Conservation (phyloP, 2,797 vertebrate genomes). For the Helarctos malayanus region DNA sequence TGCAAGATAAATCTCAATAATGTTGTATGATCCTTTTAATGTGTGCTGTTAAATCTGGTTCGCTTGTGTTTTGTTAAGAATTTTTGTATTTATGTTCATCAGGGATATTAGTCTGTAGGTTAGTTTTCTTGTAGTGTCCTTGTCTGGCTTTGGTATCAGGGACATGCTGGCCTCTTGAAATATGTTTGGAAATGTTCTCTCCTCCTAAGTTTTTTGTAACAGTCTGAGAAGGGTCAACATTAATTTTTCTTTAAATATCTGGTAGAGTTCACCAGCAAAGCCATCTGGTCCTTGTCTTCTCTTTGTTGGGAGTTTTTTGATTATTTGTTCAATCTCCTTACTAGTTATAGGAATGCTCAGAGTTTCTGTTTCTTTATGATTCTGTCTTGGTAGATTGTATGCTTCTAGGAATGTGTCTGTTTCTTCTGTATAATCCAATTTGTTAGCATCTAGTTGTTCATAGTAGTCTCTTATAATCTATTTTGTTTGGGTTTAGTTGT, state of each 20-base stretch:
- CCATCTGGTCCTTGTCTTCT: neutral
- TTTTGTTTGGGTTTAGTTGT: neutral
- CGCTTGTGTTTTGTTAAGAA: neutral
- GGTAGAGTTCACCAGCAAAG: neutral
- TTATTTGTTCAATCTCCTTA: neutral
- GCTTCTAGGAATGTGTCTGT: neutral
- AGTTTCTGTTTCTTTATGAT: conserved; percentile 4
- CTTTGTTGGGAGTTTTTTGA: neutral
- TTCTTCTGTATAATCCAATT: neutral
- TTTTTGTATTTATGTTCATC: neutral
- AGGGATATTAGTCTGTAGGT: neutral
- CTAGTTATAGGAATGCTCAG: neutral
- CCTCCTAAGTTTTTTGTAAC: neutral
- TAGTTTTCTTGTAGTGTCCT: neutral
- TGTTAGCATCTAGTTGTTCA: neutral
- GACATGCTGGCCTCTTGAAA: neutral
- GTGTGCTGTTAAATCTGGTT: neutral
- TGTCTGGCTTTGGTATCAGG: neutral
- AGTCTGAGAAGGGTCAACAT: neutral
- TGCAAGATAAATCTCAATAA: neutral
- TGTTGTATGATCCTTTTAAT: neutral
- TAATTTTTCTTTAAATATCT: neutral
- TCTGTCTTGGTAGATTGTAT: neutral
- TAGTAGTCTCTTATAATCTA: neutral
- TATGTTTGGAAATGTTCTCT: neutral